Evolutionary conservation across 2,113 vertebrate species (phyloP).

Genomic region (Dunckerocampus dactyliophorus): DNA sequence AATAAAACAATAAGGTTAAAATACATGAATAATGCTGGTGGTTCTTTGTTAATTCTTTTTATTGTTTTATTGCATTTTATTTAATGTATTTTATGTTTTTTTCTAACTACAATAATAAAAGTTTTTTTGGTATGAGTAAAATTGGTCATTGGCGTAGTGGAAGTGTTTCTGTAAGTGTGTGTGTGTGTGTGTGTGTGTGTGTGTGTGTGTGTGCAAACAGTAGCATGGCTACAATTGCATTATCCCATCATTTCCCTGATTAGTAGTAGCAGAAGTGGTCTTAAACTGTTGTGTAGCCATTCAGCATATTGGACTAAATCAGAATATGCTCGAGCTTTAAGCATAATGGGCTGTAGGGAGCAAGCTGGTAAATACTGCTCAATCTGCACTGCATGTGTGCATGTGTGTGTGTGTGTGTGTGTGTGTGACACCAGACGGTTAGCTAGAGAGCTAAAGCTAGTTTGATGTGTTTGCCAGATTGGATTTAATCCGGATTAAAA

Average conservation of each 20-base stretch:
- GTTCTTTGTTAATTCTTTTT: too few species aligned
- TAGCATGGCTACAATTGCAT: conserved; percentile 26
- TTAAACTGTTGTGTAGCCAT: conserved; percentile 61
- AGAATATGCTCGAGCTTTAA: conserved; percentile 74
- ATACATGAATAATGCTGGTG: too few species aligned
- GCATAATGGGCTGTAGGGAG: conserved; percentile 70
- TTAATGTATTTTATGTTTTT: too few species aligned
- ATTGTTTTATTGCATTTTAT: too few species aligned
- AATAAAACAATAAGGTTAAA: too few species aligned
- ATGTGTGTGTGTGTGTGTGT: conserved; percentile 37
- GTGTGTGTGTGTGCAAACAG: conserved; percentile 18
- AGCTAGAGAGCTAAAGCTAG: conserved; percentile 69
- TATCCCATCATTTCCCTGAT: conserved; percentile 65
- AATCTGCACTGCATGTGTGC: conserved; percentile 50
- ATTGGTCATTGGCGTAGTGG: conserved; percentile 7
- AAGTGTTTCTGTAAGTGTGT: conserved; percentile 6
- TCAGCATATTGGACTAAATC: conserved; percentile 67
- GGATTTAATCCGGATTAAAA: conserved; percentile 81
- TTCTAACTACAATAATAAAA: too few species aligned
- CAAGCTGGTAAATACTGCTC: conserved; percentile 66
- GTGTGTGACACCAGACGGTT: conserved; percentile 54
- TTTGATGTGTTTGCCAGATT: conserved; percentile 81
- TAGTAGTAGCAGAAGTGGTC: conserved; percentile 53
- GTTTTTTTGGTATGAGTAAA: not conserved
- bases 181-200: not conserved